phyloP scores from a whole-genome alignment of 1,140 invertebrate species.

The Galleria mellonella region DNA sequence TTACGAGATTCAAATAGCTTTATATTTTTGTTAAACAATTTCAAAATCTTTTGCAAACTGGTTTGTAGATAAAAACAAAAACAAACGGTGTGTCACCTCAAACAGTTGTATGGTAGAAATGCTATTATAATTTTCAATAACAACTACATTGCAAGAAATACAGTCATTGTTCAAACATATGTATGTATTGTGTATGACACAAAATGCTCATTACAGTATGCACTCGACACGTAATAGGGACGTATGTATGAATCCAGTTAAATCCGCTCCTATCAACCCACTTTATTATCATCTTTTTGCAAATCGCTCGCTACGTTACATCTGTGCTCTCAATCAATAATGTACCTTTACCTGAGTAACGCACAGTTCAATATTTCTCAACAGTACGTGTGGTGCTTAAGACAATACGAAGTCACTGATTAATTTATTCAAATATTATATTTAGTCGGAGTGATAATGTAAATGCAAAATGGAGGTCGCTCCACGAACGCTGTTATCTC shows the following conservation, averaged over 20 bases:
- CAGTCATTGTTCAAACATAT: too few species aligned
- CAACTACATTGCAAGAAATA: too few species aligned
- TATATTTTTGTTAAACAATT: too few species aligned
- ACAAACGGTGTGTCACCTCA: too few species aligned
- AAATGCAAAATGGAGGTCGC: conserved; percentile 37
- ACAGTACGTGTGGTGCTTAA: not conserved
- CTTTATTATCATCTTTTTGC: conserved; percentile 48
- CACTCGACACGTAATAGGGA: conserved; percentile 16
- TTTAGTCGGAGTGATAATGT: conserved; percentile 21
- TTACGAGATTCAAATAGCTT: too few species aligned
- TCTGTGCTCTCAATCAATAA: conserved; percentile 2
- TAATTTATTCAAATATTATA: conserved; percentile 37
- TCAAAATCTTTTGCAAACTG: too few species aligned
- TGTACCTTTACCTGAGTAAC: not conserved
- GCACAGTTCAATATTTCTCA: conserved; percentile 5
- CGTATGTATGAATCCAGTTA: conserved; percentile 20
- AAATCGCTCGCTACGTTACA: conserved; percentile 21
- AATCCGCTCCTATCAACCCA: conserved; percentile 33
- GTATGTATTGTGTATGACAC: too few species aligned
- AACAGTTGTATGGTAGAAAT: too few species aligned
- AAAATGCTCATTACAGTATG: too few species aligned
- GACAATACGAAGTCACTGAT: conserved; percentile 6
- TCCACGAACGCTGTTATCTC: conserved; percentile 17
- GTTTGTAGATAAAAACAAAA: too few species aligned
- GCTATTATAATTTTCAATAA: too few species aligned